phyloP scores from a whole-genome alignment of 2,888 invertebrate genomes.

The Drosophila robusta region DNA sequence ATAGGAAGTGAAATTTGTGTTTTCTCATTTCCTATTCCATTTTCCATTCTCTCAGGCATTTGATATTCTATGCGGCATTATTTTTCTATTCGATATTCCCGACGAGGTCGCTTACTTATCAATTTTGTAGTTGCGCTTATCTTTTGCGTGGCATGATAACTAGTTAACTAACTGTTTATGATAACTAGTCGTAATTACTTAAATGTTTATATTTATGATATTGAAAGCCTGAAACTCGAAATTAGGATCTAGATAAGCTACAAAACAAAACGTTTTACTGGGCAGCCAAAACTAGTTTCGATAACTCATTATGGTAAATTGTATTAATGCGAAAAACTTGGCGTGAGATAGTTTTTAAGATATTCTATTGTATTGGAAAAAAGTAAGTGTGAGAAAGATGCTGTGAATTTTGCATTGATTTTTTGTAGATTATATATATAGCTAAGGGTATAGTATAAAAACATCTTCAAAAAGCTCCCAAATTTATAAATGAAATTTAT shows the following conservation, averaged over 20 bases:
- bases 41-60: constrained; percentile 5
- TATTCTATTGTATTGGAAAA: background rate
- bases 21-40: background rate
- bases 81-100: constrained; percentile 32
- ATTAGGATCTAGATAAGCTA: constrained; percentile 37
- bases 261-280: constrained; percentile 25
- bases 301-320: constrained; percentile 8
- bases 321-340: constrained; percentile 7
- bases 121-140: constrained; percentile 34
- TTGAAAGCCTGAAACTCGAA: constrained; percentile 15
- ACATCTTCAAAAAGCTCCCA: no score
- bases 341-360: constrained; percentile 1
- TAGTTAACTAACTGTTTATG: no score
- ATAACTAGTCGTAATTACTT: constrained; percentile 32
- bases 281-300: constrained; percentile 29
- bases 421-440: no score
- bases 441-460: no score
- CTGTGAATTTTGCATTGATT: no score
- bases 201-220: constrained; percentile 21
- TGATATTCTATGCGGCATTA: constrained; percentile 11
- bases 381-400: background rate
- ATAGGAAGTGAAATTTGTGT: constrained; percentile 9
- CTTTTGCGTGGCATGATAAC: constrained; percentile 2
- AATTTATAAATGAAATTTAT: no score
- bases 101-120: constrained; percentile 49